These are phyloP conservation scores for Grallaria varia DNA, from an alignment of 2,113 vertebrate species.

Conservation along the genomic window DNA sequence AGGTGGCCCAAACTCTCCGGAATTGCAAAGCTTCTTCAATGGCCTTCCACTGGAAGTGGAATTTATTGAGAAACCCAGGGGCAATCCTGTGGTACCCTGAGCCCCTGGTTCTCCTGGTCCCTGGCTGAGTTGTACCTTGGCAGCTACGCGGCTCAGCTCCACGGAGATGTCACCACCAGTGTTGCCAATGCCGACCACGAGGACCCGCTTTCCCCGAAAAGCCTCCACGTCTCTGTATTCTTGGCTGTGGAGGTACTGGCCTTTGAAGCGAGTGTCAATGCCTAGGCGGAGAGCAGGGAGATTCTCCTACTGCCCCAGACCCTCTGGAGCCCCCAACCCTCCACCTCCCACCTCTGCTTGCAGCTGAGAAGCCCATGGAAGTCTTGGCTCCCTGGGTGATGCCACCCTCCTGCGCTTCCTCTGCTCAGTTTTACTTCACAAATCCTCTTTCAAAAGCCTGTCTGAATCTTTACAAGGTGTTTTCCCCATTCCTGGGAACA, in stretches of 20 bases:
- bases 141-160: conserved; percentile 81
- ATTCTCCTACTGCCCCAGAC: neutral
- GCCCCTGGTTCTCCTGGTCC: rapidly evolving
- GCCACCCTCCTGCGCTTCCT: neutral
- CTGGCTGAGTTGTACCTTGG: conserved; percentile 72
- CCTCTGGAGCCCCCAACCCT: neutral
- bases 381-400: neutral
- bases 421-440: neutral
- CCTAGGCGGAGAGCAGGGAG: conserved; percentile 69
- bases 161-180: conserved; percentile 85
- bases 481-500: neutral
- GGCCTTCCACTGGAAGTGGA: neutral
- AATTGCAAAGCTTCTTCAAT: neutral
- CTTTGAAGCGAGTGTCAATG: conserved; percentile 79
- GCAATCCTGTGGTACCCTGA: neutral
- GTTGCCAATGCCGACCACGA: conserved; percentile 87
- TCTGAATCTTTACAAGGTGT: neutral
- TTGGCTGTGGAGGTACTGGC: conserved; percentile 81
- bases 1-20: neutral
- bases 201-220: conserved; percentile 79
- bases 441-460: neutral
- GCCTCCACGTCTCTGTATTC: conserved; percentile 79
- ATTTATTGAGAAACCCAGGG: neutral
- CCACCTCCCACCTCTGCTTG: neutral
- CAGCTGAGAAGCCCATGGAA: neutral